phyloP scores from a whole-genome alignment of 2,113 vertebrate genomes.

The Sula dactylatra region DNA sequence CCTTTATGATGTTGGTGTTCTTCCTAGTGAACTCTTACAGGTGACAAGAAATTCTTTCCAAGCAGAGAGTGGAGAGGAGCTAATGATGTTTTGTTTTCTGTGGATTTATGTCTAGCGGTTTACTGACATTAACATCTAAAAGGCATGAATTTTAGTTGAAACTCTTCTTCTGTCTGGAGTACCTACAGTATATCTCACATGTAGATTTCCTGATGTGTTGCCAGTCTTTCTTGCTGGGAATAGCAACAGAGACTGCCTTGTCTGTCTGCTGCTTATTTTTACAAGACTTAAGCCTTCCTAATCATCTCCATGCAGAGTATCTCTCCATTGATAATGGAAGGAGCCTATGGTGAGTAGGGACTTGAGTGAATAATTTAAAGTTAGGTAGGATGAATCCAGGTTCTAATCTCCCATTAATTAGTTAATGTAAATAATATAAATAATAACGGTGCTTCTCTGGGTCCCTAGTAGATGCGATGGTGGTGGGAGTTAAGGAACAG shows the following conservation, averaged over 20 bases:
- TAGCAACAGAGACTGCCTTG: neutral
- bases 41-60: neutral
- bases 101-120: neutral
- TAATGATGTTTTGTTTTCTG: neutral
- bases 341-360: neutral
- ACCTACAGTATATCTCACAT: fast-evolving
- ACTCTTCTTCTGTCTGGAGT: neutral
- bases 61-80: fast-evolving
- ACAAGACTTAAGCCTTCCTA: neutral
- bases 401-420: neutral
- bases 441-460: neutral
- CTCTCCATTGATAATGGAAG: neutral
- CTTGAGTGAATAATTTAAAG: neutral
- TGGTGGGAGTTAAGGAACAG: neutral
- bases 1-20: neutral
- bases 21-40: neutral
- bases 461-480: neutral
- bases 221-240: neutral
- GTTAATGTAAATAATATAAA: neutral
- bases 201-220: neutral
- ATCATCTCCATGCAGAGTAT: neutral
- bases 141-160: neutral
- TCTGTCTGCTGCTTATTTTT: neutral
- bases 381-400: neutral
- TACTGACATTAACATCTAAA: neutral